phyloP scores from a whole-genome alignment of 2,888 invertebrate species.

The Nebria salina region DNA sequence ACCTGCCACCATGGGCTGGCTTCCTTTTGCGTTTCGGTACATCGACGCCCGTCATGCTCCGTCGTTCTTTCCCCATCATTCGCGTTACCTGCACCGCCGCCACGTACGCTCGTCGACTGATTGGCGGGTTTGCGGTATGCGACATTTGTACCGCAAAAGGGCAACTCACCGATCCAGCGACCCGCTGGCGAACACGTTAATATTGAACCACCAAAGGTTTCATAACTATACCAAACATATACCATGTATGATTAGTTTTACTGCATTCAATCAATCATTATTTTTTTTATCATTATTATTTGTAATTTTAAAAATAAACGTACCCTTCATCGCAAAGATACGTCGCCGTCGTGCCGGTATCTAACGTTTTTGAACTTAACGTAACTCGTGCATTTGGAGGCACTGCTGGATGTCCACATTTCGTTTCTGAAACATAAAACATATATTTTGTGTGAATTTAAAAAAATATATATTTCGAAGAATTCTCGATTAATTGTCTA shows the following conservation, averaged over 20 bases:
- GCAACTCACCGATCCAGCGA: conserved; percentile 82
- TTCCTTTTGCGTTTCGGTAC: conserved; percentile 90
- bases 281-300: neutral
- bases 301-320: conserved; percentile 54
- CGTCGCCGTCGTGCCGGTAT: conserved; percentile 72
- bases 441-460: neutral
- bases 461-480: neutral
- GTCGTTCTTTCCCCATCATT: conserved; percentile 88
- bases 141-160: conserved; percentile 89
- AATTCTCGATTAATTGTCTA: neutral
- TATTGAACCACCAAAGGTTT: conserved; percentile 81
- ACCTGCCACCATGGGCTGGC: conserved; percentile 95
- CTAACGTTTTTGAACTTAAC: conserved; percentile 67
- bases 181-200: conserved; percentile 76
- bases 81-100: conserved; percentile 83
- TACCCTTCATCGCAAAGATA: conserved; percentile 83
- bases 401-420: conserved; percentile 86
- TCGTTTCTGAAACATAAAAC: conserved; percentile 60
- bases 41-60: conserved; percentile 87
- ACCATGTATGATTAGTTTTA: neutral
- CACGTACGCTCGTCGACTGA: conserved; percentile 88
- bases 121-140: conserved; percentile 88
- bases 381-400: conserved; percentile 83
- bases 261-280: neutral
- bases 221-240: conserved; percentile 65